phyloP scores from a whole-genome alignment of 2,113 vertebrate species.

The Rhagologus leucostigma region DNA sequence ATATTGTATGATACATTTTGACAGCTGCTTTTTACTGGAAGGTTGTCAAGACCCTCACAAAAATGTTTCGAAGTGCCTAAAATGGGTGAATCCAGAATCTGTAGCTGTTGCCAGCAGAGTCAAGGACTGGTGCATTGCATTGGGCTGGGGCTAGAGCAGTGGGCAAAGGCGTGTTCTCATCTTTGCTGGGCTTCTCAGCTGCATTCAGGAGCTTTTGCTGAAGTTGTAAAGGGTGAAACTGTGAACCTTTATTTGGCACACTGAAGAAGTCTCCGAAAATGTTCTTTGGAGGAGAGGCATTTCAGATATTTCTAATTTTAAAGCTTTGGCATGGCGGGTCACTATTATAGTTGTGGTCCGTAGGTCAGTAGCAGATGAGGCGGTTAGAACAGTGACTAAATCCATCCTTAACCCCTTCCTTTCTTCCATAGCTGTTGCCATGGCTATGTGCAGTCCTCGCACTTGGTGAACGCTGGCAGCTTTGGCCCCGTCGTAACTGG shows the following conservation, averaged over 20 bases:
- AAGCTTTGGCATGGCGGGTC: background rate
- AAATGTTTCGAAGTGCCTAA: slow-evolving; percentile 52
- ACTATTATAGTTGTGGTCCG: background rate
- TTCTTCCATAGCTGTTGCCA: background rate
- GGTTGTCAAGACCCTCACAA: slow-evolving; percentile 57
- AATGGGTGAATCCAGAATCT: slow-evolving; percentile 13
- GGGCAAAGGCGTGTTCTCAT: background rate
- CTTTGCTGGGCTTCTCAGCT: background rate
- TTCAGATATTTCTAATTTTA: background rate
- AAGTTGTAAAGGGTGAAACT: background rate
- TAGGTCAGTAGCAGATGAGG: background rate
- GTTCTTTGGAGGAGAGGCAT: background rate
- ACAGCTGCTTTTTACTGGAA: slow-evolving; percentile 70
- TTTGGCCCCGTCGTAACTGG: rapidly evolving
- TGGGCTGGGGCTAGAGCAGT: background rate
- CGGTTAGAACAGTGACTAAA: background rate
- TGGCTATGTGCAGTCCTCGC: too few relatives aligned
- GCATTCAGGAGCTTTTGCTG: background rate
- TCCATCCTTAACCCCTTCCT: background rate
- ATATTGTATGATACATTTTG: slow-evolving; percentile 58
- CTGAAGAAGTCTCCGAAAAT: background rate
- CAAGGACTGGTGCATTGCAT: background rate
- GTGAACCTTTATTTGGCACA: background rate
- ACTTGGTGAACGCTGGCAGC: too few relatives aligned
- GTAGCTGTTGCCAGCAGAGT: background rate